phyloP scores from a whole-genome alignment of 1,140 invertebrate genomes.

The Planococcus citri region DNA sequence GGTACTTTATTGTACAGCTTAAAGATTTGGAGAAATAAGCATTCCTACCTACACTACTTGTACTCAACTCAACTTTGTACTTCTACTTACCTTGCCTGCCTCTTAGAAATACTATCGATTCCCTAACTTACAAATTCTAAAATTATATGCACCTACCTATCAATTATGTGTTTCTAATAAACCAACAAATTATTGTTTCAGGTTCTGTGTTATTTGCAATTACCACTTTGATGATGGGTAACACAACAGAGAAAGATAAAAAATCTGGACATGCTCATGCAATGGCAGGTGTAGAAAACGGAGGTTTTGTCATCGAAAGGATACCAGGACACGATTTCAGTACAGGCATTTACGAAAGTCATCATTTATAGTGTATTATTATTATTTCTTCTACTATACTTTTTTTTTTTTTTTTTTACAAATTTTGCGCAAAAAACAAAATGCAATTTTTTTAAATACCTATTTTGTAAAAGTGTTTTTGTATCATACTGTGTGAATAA shows the following conservation, averaged over 20 bases:
- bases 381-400: too few species aligned
- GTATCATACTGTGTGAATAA: background rate
- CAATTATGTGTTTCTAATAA: too few species aligned
- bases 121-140: too few species aligned
- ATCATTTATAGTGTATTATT: background rate
- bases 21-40: too few species aligned
- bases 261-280: constrained; percentile 24
- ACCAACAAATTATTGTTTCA: constrained; percentile 23
- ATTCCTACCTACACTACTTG: too few species aligned
- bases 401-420: too few species aligned
- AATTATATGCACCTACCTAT: too few species aligned
- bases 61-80: too few species aligned
- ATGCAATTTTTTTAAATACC: background rate
- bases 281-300: constrained; percentile 30
- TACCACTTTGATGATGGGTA: constrained; percentile 29
- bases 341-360: constrained; percentile 11
- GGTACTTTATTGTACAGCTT: too few species aligned
- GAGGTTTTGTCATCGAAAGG: constrained; percentile 28
- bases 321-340: constrained; percentile 23
- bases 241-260: constrained; percentile 23
- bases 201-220: constrained; percentile 30
- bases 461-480: background rate
- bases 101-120: too few species aligned
- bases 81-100: too few species aligned
- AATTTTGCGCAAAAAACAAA: background rate